Base-by-base conservation (phyloP, 2,113 vertebrate species). In the Embiotoca jacksoni region DNA sequence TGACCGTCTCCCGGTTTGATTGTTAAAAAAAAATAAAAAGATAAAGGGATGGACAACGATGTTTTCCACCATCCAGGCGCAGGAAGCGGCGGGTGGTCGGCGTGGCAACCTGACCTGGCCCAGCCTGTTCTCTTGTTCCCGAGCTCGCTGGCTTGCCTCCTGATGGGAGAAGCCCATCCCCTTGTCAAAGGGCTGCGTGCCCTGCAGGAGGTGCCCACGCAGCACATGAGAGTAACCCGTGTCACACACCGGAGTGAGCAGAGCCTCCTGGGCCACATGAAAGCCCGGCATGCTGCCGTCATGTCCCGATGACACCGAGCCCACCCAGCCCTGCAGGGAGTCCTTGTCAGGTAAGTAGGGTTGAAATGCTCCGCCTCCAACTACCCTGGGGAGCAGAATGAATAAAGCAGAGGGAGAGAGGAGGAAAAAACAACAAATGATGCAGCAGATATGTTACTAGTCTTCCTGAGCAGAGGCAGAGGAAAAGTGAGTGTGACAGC, bases 201-300 rank as follows among this genome's bases (percentile, higher is more conserved):
- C 91, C 82, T 87, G 82, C 78, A 92, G 84, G 73, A 91, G 78
- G 49, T 81, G 89, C 72, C 92, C 93, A 56, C 82, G 81, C 78
- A 93, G 92, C 78, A 93, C 84, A 81, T 93, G 84, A 61, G 91
- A 92, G 75, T 93, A 94, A 81, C 92, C 91, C 69, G 86, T 93
- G 90, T 93, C 94, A 93, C 94, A 89, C 87, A 95, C 94, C 85
- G 93, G 92, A 72, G 91, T 94, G 89, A 93, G 89, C 66, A 94
- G 89, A 31, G 92, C 89, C 86, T 95, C 94, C 86, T 94, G 93
- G 57, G 92, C 87, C 73, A 91, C 81, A 10, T 79, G 91, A 57
- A 95, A 66, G 75, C 86, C 87, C 2, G 88, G 82, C 55, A 90
- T 57, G 23, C 85, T 81, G 63, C 80, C 70, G 63, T 90, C 93